phyloP scores from a whole-genome alignment of 2,797 vertebrate genomes.

The Margarornis squamiger region DNA sequence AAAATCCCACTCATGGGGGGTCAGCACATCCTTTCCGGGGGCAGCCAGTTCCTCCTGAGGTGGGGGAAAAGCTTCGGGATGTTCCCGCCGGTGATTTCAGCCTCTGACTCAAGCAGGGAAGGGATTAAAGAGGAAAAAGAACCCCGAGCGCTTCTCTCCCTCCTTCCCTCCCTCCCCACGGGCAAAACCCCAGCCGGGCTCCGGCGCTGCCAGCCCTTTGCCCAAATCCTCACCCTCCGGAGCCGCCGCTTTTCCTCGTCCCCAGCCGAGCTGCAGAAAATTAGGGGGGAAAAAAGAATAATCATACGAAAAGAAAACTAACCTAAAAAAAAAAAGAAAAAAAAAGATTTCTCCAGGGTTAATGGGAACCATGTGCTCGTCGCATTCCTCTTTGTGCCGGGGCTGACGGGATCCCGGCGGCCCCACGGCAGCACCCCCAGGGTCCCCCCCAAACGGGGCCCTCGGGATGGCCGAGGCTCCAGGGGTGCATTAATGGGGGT shows the following conservation, averaged over 20 bases:
- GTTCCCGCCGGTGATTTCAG: not conserved
- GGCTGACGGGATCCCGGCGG: not conserved
- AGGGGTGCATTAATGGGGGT: not conserved
- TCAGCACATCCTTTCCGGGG: not conserved
- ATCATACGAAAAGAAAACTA: not conserved
- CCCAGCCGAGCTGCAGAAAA: not conserved
- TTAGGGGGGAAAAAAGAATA: not conserved
- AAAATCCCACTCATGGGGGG: not conserved
- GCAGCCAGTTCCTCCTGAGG: not conserved
- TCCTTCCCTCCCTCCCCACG: not conserved
- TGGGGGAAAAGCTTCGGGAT: not conserved
- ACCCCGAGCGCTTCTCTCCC: not conserved
- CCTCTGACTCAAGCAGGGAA: constrained; percentile 28
- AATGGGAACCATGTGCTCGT: constrained; percentile 71
- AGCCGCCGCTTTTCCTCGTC: not conserved
- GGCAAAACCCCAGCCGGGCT: not conserved
- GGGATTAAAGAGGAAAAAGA: not conserved
- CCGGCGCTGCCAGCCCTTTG: not conserved
- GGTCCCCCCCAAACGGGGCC: fast-evolving
- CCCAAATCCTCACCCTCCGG: not conserved
- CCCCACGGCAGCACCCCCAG: not conserved
- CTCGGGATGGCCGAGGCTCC: not conserved
- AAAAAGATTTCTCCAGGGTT: not conserved
- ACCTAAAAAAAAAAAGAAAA: not conserved
- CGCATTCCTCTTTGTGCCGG: constrained; percentile 68